Evolutionary conservation across 2,888 invertebrate species (phyloP).

Genomic region (Notocelia uddmanniana): DNA sequence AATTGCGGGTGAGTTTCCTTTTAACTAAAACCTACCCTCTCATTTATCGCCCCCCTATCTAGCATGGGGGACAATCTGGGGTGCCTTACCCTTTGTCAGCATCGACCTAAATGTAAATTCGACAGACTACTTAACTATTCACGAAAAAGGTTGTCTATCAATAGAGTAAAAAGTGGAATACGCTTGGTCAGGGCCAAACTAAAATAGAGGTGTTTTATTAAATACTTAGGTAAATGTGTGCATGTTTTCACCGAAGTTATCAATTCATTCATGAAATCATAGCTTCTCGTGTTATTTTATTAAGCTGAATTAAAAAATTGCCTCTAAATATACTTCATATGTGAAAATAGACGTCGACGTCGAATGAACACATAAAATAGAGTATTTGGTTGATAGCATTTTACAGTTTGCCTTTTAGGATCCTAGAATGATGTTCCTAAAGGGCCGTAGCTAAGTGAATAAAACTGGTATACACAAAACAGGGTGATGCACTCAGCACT

Average conservation of each 20-base stretch:
- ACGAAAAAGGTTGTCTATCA: conserved; percentile 43
- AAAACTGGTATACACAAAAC: conserved; percentile 46
- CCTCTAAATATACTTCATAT: not conserved
- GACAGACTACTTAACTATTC: conserved; percentile 43
- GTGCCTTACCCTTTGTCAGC: conserved; percentile 46
- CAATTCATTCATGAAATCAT: not conserved
- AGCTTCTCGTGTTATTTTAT: not conserved
- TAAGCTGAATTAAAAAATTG: not conserved
- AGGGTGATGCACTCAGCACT: conserved; percentile 44
- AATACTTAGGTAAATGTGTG: not conserved
- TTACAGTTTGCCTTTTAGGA: not conserved
- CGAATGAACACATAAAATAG: conserved; percentile 4
- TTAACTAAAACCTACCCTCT: conserved; percentile 54
- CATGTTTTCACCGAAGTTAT: not conserved
- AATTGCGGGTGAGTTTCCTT: conserved; percentile 51
- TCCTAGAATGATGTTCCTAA: not conserved
- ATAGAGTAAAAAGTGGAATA: conserved; percentile 28
- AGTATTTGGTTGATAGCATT: conserved; percentile 15
- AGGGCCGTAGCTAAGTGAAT: conserved; percentile 13
- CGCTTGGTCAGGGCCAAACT: conserved; percentile 12
- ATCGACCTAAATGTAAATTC: conserved; percentile 46
- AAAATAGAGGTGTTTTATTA: not conserved
- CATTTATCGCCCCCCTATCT: conserved; percentile 54
- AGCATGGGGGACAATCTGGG: conserved; percentile 41
- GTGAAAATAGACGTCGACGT: conserved; percentile 5